These are phyloP conservation scores for Leptoclinus maculatus DNA, from an alignment of 2,797 vertebrate genomes.

Conservation along the genomic window DNA sequence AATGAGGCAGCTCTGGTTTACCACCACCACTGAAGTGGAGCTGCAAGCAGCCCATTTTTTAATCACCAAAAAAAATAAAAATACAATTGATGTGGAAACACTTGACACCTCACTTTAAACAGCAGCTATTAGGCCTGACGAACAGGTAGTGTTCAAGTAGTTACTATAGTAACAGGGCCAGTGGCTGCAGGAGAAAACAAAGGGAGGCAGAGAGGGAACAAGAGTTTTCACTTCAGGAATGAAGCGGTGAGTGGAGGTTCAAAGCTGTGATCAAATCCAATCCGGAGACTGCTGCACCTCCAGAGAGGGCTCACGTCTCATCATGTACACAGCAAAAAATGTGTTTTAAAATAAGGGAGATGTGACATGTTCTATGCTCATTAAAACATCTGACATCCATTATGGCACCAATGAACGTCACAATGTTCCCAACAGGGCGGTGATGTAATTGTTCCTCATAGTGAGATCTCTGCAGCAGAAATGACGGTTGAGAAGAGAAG, in stretches of 20 bases:
- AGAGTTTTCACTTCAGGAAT: constrained; percentile 30
- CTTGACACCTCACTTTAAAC: constrained; percentile 45
- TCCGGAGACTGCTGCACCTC: not conserved
- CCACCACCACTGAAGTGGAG: not conserved
- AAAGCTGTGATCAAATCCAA: constrained; percentile 32
- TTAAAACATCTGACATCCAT: not conserved
- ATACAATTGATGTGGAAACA: constrained; percentile 2
- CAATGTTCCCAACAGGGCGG: not conserved
- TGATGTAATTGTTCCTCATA: not conserved
- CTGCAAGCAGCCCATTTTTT: constrained; percentile 8
- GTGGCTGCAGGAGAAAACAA: constrained; percentile 42
- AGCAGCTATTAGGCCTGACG: constrained; percentile 21
- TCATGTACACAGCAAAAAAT: not conserved
- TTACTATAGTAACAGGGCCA: constrained; percentile 71
- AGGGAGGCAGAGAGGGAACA: constrained; percentile 27
- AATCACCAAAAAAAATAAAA: constrained; percentile 6
- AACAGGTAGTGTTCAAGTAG: constrained; percentile 49
- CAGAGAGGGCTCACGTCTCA: not conserved
- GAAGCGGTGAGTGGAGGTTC: constrained; percentile 9
- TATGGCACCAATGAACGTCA: too few relatives aligned
- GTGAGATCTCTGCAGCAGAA: not conserved
- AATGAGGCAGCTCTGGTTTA: constrained; percentile 28
- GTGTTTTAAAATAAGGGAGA: not conserved
- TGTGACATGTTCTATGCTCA: not conserved
- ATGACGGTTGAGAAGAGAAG: not conserved